These are phyloP conservation scores for Carlito syrichta DNA, from an alignment of 2,113 vertebrate species.

Conservation along the genomic window DNA sequence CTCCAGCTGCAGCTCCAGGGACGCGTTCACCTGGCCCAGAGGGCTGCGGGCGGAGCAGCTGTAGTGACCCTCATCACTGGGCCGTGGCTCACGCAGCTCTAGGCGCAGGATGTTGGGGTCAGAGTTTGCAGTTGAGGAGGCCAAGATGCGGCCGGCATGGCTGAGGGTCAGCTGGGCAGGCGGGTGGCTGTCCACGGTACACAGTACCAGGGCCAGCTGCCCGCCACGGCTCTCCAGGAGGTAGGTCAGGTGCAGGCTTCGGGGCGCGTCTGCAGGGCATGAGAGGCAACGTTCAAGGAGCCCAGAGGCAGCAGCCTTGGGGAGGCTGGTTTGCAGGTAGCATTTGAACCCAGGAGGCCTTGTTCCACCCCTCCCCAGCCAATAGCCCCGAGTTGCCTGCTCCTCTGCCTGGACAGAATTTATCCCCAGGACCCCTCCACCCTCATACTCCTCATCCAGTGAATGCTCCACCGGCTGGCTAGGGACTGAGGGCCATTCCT, in stretches of 20 bases:
- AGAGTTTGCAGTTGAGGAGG: fast-evolving
- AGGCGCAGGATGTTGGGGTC: constrained; percentile 73
- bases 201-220: constrained; percentile 69
- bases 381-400: too few species aligned
- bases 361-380: background rate
- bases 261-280: constrained; percentile 74
- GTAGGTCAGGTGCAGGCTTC: constrained; percentile 71
- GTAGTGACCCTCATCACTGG: constrained; percentile 72
- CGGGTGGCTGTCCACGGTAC: constrained; percentile 80
- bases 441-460: background rate
- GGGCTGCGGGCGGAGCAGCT: constrained; percentile 71
- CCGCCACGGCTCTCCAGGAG: constrained; percentile 74
- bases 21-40: background rate
- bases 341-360: background rate
- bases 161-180: constrained; percentile 64
- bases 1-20: constrained; percentile 67
- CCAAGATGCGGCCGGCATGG: constrained; percentile 48
- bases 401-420: background rate
- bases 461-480: background rate
- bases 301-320: background rate
- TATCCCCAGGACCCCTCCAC: background rate
- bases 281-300: background rate
- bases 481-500: background rate
- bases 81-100: constrained; percentile 66
- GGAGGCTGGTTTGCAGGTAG: background rate